Base-by-base conservation (phyloP, 1,140 invertebrate species). In the Pinna nobilis region DNA sequence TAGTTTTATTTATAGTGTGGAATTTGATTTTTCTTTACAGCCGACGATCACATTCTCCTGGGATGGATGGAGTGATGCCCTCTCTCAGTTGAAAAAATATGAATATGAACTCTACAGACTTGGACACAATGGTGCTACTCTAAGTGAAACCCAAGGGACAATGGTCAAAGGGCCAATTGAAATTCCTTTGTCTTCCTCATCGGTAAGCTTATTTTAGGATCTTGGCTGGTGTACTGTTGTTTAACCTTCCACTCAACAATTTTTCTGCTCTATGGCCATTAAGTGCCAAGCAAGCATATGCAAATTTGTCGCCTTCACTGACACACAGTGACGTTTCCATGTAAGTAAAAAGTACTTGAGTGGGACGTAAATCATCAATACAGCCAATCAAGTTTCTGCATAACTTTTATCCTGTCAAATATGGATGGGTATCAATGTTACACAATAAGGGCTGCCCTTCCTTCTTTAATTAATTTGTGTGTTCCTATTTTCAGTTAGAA, bases 261-360 rank as follows among this genome's bases (percentile, higher is more conserved):
- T 1, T 13, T 51, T 47, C 15, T 66, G 30, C 50, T 70, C 18
- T 59, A 76, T n/a, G n/a, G n/a, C n/a, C n/a, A n/a, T n/a, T n/a
- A n/a, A n/a, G n/a, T n/a, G n/a, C n/a, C n/a, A n/a, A n/a, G n/a
- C n/a, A n/a, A n/a, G n/a, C n/a, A n/a, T n/a, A n/a, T n/a, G n/a
- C 66, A 37, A 6, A 18, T 23, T 76, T 15, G n/a, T 25, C 18
- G 15, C 33, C n/a, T 71, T 67, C 37, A 32, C 68, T 50, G 23
- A 60, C 6, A 51, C n/a, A 13, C 68, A 61, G 23, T 44, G 18
- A 49, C 39, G 41, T 53, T 25, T 49, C 47, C 39, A 25, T 5
- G 28, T 64, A 28, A 70, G 75, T 18, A 23, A 51, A 11, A 68
- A 68, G 20, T 72, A 77, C 65, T 72, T 68, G 37, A 72, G 57